Percentiles rank a stretch among this genome's conserved stretches.
Evolutionary conservation across 2,113 vertebrate genomes (phyloP).

Genomic region (Pyxicephalus adspersus): DNA sequence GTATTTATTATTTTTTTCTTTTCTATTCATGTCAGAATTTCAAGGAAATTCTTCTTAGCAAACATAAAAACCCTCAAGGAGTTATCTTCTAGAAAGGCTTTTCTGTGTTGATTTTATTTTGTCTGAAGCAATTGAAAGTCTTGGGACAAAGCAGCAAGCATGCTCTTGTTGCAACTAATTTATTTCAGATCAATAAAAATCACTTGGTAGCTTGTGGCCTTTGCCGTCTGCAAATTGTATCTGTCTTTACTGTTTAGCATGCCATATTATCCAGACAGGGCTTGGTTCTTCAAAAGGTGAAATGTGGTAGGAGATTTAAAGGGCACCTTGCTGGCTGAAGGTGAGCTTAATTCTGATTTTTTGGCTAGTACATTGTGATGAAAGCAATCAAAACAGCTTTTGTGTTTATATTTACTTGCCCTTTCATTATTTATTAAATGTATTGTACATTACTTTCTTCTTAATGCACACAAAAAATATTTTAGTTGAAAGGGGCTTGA

Average conservation of each 20-base stretch:
- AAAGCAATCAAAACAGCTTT: too few species aligned
- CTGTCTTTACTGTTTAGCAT: constrained; percentile 49
- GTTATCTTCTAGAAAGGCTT: constrained; percentile 27
- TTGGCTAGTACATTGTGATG: too few species aligned
- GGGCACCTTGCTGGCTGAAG: not conserved
- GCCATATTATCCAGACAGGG: constrained; percentile 27
- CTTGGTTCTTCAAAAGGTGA: constrained; percentile 30
- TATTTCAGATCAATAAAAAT: constrained; percentile 52
- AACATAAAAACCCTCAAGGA: constrained; percentile 15
- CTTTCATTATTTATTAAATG: too few species aligned
- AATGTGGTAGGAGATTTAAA: constrained; percentile 33
- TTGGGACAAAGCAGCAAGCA: constrained; percentile 29
- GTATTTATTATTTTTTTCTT: too few species aligned
- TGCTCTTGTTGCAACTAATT: constrained; percentile 46
- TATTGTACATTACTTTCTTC: too few species aligned
- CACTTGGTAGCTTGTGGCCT: constrained; percentile 51
- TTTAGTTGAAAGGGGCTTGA: too few species aligned
- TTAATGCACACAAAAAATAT: too few species aligned
- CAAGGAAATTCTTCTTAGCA: not conserved
- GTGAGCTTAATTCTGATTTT: not conserved
- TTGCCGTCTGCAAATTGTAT: constrained; percentile 48
- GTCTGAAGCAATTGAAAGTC: constrained; percentile 45
- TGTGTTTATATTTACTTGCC: too few species aligned
- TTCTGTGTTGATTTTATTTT: constrained; percentile 38
- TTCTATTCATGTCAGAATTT: not conserved